Conservation (phyloP, 2,888 invertebrate species). For the Lithophane socia region DNA sequence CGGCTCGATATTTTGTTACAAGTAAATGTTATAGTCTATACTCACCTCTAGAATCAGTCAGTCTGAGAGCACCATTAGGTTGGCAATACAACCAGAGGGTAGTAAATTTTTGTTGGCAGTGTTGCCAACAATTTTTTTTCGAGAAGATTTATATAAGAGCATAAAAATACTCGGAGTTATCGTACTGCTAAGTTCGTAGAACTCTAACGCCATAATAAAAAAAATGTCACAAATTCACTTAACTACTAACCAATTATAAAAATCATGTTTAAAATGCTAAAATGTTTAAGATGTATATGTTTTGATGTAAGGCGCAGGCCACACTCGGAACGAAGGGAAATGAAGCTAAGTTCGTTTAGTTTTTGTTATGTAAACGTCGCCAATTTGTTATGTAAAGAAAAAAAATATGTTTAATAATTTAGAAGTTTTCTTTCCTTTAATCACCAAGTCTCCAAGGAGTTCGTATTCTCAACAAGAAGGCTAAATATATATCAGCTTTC, state of each 20-base stretch:
- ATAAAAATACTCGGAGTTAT: not conserved
- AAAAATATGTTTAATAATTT: no score
- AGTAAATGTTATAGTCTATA: no score
- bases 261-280: not conserved
- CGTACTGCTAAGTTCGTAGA: not conserved
- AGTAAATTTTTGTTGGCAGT: not conserved
- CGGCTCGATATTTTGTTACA: no score
- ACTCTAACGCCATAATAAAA: not conserved
- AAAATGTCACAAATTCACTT: not conserved
- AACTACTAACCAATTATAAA: slow-evolving; percentile 2
- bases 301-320: not conserved
- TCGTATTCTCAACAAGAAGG: no score
- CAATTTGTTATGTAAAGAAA: no score
- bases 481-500: no score
- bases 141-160: not conserved
- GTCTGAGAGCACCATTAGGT: not conserved
- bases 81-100: not conserved
- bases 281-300: not conserved
- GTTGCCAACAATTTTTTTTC: not conserved
- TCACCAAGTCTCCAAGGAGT: no score
- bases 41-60: no score
- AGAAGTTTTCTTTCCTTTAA: no score
- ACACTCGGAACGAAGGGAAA: no score
- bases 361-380: no score
- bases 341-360: no score